Conservation (phyloP, 2,888 invertebrate species). For the Neoscelio sp. region DNA sequence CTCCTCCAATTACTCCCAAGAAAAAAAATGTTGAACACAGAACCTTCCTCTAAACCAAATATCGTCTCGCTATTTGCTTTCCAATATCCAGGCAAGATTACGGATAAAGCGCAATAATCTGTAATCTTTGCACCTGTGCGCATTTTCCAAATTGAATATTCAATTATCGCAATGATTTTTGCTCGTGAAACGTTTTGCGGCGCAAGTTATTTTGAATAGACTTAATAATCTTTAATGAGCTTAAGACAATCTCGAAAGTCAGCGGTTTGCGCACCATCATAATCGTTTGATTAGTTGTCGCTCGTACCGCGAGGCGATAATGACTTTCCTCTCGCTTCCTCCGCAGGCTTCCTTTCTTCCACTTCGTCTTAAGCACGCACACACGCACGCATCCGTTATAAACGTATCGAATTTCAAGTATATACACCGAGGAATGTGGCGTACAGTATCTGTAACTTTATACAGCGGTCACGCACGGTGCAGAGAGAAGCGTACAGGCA, state of each 20-base stretch:
- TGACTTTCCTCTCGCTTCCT: slow-evolving; percentile 52
- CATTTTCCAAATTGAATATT: slow-evolving; percentile 29
- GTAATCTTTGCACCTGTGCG: slow-evolving; percentile 12
- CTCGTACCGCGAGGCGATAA: slow-evolving; percentile 49
- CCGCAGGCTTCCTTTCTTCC: slow-evolving; percentile 17
- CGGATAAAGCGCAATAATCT: slow-evolving; percentile 34
- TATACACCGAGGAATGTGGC: slow-evolving; percentile 74
- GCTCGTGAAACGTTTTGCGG: slow-evolving; percentile 14
- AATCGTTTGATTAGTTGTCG: slow-evolving; percentile 45
- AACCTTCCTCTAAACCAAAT: not conserved
- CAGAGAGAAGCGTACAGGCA: not conserved
- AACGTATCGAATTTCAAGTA: slow-evolving; percentile 77
- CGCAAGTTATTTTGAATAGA: slow-evolving; percentile 14
- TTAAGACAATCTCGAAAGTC: slow-evolving; percentile 47
- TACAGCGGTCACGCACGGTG: slow-evolving; percentile 76
- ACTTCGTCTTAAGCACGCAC: not conserved
- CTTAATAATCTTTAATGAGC: slow-evolving; percentile 53
- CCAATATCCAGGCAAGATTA: not conserved
- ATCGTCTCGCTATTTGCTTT: slow-evolving; percentile 11
- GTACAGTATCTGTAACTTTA: slow-evolving; percentile 75
- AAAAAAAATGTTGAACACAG: not conserved
- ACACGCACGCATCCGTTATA: slow-evolving; percentile 46
- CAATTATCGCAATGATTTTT: slow-evolving; percentile 28
- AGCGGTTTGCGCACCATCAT: slow-evolving; percentile 8
- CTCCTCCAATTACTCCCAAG: not conserved